phyloP scores from a whole-genome alignment of 2,113 vertebrate species.

The Notarius lentiginosus region DNA sequence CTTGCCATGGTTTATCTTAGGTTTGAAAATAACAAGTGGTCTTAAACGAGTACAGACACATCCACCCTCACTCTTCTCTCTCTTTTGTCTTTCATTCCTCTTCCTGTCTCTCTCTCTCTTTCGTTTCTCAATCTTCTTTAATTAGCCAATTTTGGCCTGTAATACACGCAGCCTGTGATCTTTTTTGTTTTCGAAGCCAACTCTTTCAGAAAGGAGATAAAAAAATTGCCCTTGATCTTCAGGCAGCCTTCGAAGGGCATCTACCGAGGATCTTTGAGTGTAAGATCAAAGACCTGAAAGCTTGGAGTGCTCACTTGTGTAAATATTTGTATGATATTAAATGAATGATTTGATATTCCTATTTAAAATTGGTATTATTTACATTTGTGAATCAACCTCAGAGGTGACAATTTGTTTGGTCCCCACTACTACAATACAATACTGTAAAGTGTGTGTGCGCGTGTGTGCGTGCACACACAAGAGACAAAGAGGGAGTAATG shows the following conservation, averaged over 20 bases:
- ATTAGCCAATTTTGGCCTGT: conserved; percentile 19
- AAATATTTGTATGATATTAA: accelerated
- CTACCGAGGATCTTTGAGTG: not conserved
- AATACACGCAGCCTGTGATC: conserved; percentile 30
- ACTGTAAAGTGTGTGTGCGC: not conserved
- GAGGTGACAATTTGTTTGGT: not conserved
- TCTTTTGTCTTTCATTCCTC: not conserved
- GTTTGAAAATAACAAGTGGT: conserved; percentile 46
- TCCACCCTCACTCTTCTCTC: not conserved
- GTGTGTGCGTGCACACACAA: conserved; percentile 20
- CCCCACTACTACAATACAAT: not conserved
- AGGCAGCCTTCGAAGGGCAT: not conserved
- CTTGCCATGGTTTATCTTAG: conserved; percentile 1
- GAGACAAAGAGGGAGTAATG: no score
- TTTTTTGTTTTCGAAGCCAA: not conserved
- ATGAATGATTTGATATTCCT: not conserved
- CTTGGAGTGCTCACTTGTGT: not conserved
- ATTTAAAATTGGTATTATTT: not conserved
- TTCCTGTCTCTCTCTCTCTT: not conserved
- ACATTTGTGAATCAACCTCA: not conserved
- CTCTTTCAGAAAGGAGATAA: not conserved
- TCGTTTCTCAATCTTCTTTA: not conserved
- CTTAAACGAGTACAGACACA: not conserved
- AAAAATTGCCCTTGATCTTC: conserved; percentile 17
- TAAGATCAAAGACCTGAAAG: not conserved